Evolutionary conservation across 2,113 vertebrate species (phyloP).

Genomic region (Progne subis): DNA sequence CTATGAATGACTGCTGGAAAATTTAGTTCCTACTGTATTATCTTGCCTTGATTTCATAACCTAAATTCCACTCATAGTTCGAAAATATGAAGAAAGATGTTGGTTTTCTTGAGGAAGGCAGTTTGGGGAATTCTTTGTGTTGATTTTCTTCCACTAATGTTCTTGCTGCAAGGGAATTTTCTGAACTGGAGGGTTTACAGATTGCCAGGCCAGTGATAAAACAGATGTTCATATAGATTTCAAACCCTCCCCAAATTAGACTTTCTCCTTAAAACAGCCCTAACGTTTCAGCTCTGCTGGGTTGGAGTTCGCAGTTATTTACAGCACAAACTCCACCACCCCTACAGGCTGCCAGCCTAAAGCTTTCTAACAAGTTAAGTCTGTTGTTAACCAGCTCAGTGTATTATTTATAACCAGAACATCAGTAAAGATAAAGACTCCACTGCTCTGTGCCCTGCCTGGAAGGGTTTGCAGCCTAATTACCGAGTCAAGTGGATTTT

Average conservation of each 20-base stretch:
- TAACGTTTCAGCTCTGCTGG: background rate
- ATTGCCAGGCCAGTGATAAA: conserved; percentile 49
- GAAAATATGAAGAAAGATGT: background rate
- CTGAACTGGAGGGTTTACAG: conserved; percentile 4
- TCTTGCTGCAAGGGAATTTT: conserved; percentile 1
- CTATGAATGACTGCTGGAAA: conserved; percentile 14
- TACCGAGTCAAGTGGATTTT: background rate
- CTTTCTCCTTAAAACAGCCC: background rate
- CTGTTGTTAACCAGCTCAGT: background rate
- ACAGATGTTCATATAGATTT: conserved; percentile 63
- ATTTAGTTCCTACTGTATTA: background rate
- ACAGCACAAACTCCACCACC: background rate
- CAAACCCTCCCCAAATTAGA: background rate
- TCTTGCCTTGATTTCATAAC: conserved; percentile 19
- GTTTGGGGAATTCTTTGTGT: background rate
- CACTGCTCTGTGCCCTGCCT: background rate
- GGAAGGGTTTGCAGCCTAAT: background rate
- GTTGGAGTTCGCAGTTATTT: background rate
- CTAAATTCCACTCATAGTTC: conserved; percentile 27
- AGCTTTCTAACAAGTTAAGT: background rate
- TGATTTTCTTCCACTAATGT: background rate
- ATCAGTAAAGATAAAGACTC: background rate
- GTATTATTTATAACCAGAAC: conserved; percentile 24
- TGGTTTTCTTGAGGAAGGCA: background rate
- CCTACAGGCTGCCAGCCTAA: background rate